These are phyloP conservation scores for Diadophis punctatus DNA, from an alignment of 2,113 vertebrate genomes.

Conservation along the genomic window DNA sequence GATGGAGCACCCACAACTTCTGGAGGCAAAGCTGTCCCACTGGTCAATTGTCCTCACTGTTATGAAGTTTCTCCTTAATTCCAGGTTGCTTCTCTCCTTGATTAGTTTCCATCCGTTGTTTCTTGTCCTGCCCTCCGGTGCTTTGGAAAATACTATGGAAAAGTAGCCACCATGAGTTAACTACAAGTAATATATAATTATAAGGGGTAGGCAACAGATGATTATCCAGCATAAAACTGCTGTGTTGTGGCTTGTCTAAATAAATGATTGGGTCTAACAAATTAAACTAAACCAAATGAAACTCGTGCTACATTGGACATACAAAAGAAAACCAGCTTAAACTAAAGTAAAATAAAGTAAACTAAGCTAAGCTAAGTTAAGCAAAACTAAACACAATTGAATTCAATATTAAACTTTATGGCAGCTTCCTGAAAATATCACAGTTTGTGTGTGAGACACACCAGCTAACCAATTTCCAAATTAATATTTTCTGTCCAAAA, in stretches of 20 bases:
- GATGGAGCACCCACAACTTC: not conserved
- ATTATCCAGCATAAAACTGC: slow-evolving; percentile 34
- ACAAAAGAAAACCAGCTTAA: not conserved
- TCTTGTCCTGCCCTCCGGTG: not conserved
- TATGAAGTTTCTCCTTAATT: not conserved
- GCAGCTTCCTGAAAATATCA: slow-evolving; percentile 65
- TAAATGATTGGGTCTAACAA: slow-evolving; percentile 22
- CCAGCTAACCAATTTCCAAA: slow-evolving; percentile 82
- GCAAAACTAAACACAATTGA: not conserved
- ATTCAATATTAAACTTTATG: slow-evolving; percentile 62
- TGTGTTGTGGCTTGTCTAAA: slow-evolving; percentile 48
- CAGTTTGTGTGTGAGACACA: slow-evolving; percentile 71
- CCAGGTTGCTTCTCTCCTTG: not conserved
- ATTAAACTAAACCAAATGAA: slow-evolving; percentile 51
- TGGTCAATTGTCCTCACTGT: not conserved
- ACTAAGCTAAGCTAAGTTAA: not conserved
- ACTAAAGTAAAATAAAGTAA: not conserved
- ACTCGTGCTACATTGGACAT: slow-evolving; percentile 22
- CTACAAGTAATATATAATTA: not conserved
- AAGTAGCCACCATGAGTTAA: not conserved
- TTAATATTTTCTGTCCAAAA: slow-evolving; percentile 67
- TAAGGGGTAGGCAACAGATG: not conserved
- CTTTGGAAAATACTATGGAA: not conserved
- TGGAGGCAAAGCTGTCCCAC: not conserved
- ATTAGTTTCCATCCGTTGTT: not conserved